Percentiles rank a stretch among this genome's conserved stretches.
Conservation (phyloP, 2,113 vertebrate species). For the Crotophaga sulcirostris region DNA sequence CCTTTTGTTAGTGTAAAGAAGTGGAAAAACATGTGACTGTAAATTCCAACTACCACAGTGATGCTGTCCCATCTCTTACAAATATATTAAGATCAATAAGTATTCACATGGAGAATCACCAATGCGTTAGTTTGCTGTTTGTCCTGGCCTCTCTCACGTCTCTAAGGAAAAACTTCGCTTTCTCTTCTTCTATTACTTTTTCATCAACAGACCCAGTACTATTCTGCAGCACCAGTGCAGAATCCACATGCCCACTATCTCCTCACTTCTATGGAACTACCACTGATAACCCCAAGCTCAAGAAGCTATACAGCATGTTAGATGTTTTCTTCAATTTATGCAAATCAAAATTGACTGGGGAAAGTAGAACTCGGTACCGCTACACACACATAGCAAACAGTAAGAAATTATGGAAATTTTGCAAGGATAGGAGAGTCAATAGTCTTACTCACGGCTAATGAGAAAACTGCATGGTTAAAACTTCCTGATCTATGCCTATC, state of each 20-base stretch:
- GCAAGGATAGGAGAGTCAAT: neutral
- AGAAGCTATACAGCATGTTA: neutral
- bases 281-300: neutral
- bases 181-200: neutral
- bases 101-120: neutral
- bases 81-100: neutral
- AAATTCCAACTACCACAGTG: neutral
- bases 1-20: neutral
- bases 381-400: neutral
- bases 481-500: neutral
- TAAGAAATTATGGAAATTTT: neutral
- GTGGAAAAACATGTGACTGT: neutral
- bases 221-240: neutral
- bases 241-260: neutral
- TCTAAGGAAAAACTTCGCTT: neutral
- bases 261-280: fast-evolving
- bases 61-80: neutral
- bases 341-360: neutral
- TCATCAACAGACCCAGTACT: neutral
- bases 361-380: neutral
- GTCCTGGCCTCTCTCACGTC: neutral
- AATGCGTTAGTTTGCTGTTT: neutral
- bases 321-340: neutral
- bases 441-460: neutral
- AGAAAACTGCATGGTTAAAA: neutral